phyloP scores from a whole-genome alignment of 2,113 vertebrate genomes.

The Centropristis striata region DNA sequence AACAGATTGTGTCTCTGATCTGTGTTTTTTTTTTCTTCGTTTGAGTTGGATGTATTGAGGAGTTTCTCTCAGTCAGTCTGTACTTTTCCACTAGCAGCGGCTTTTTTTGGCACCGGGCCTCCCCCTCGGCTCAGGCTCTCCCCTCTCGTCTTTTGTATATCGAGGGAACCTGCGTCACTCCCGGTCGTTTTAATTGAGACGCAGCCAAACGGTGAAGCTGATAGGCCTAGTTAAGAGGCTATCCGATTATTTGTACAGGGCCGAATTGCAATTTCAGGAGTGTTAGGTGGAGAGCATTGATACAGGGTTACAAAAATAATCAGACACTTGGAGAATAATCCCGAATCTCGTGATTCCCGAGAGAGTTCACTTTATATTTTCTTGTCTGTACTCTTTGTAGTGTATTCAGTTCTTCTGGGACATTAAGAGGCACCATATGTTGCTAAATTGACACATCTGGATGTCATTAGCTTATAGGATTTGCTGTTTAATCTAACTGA shows the following conservation, averaged over 20 bases:
- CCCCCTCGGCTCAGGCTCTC: conserved; percentile 50
- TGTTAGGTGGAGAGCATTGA: not conserved
- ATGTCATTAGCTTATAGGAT: not conserved
- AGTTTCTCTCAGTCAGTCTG: conserved; percentile 46
- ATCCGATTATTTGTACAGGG: conserved; percentile 46
- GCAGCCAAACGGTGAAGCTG: conserved; percentile 50
- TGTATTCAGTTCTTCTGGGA: not conserved
- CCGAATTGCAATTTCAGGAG: not conserved
- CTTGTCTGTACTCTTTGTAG: not conserved
- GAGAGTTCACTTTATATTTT: not conserved
- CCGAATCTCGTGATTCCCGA: not conserved
- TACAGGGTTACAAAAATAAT: not conserved
- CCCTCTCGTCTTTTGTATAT: conserved; percentile 53
- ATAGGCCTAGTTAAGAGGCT: conserved; percentile 37
- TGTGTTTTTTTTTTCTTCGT: not conserved
- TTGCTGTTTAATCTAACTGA: not conserved
- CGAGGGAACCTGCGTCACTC: conserved; percentile 63
- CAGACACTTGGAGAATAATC: conserved; percentile 2
- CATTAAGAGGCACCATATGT: not conserved
- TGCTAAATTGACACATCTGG: conserved; percentile 26
- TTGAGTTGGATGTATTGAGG: not conserved
- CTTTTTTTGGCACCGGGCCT: conserved; percentile 73
- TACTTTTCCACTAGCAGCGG: conserved; percentile 81
- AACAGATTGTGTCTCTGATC: not conserved
- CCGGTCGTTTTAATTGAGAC: conserved; percentile 35